These are phyloP conservation scores for Microchrysa polita DNA, from an alignment of 2,888 invertebrate species.

Conservation along the genomic window DNA sequence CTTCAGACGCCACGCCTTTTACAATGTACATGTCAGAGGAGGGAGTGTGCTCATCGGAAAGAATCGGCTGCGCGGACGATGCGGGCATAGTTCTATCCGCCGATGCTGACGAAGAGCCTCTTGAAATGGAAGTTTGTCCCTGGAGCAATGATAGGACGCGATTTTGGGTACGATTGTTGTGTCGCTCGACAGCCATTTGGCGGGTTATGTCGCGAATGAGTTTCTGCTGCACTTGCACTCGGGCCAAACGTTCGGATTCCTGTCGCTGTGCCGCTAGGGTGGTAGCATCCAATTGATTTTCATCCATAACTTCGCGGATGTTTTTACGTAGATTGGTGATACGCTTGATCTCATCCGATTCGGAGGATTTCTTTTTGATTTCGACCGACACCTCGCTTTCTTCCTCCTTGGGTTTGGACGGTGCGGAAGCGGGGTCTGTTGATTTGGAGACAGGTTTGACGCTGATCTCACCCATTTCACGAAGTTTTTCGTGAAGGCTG, in stretches of 20 bases:
- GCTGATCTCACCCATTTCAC: constrained; percentile 71
- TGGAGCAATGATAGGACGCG: constrained; percentile 78
- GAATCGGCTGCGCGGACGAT: not conserved
- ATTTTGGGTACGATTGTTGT: constrained; percentile 74
- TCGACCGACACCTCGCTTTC: constrained; percentile 62
- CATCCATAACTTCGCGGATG: constrained; percentile 93
- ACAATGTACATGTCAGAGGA: constrained; percentile 47
- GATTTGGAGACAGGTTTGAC: constrained; percentile 61
- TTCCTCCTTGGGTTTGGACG: constrained; percentile 25
- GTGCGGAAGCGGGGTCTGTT: not conserved
- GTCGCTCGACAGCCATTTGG: constrained; percentile 79
- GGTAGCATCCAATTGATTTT: constrained; percentile 90
- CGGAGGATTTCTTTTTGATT: constrained; percentile 60
- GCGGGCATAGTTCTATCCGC: constrained; percentile 31
- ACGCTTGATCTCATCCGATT: constrained; percentile 52
- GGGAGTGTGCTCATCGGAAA: constrained; percentile 43
- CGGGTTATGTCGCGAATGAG: constrained; percentile 83
- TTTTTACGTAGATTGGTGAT: constrained; percentile 78
- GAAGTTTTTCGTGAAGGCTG: constrained; percentile 71
- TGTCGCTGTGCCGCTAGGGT: constrained; percentile 92
- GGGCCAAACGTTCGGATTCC: constrained; percentile 86
- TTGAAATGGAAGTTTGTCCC: constrained; percentile 71
- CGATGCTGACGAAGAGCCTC: constrained; percentile 57
- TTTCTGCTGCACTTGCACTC: constrained; percentile 87
- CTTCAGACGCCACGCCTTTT: constrained; percentile 44